Percentiles rank a stretch among this genome's conserved stretches.
Evolutionary conservation across 2,797 vertebrate genomes (phyloP).

Genomic region (Setipinna tenuifilis): DNA sequence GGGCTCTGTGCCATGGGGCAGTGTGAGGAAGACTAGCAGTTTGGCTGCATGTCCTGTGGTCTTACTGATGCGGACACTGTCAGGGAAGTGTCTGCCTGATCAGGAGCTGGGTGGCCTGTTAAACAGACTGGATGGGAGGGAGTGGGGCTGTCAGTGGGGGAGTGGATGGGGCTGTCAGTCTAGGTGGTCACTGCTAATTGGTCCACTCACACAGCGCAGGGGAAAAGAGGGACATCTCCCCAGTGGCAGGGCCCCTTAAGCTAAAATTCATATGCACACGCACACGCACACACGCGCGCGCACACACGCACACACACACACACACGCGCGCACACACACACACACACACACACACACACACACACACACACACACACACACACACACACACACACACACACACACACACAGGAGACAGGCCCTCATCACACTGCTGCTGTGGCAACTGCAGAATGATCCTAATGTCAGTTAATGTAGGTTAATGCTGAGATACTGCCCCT

Average conservation of each 20-base stretch:
- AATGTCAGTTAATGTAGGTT: not conserved
- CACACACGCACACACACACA: not conserved
- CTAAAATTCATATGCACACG: not conserved
- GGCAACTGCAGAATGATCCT: not conserved
- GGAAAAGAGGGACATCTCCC: not conserved
- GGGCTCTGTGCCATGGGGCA: not conserved
- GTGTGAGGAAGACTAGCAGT: not conserved
- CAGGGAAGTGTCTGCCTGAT: not conserved
- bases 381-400: not conserved
- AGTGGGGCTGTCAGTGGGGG: not conserved
- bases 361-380: not conserved
- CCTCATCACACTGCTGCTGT: not conserved
- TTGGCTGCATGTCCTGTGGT: not conserved
- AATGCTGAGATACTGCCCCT: not conserved
- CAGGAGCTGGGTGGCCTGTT: not conserved
- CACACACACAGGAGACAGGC: not conserved
- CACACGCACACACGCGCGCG: too few relatives aligned
- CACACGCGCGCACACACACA: not conserved
- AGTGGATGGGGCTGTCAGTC: too few relatives aligned
- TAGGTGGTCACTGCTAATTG: not conserved
- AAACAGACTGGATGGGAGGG: not conserved
- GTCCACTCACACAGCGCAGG: not conserved
- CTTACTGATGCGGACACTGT: not conserved
- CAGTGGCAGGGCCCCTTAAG: not conserved
- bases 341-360: not conserved